phyloP scores from a whole-genome alignment of 1,140 invertebrate genomes.

The Philopotamus ludificatus region DNA sequence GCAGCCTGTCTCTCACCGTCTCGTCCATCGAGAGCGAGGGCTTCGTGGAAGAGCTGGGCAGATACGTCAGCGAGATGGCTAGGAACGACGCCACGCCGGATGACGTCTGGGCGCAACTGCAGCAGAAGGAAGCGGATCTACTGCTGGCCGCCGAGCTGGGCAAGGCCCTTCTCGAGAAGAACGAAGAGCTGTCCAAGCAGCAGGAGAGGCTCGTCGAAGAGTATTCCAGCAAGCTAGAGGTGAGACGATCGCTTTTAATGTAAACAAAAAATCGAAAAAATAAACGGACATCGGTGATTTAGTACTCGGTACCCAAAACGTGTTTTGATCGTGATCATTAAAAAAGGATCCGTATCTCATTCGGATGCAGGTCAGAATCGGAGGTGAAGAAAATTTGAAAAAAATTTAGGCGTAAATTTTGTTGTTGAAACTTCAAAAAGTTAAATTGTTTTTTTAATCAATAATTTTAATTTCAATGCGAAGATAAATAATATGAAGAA shows the following conservation, averaged over 20 bases:
- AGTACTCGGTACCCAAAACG: too few relatives aligned
- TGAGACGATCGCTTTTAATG: slow-evolving; percentile 55
- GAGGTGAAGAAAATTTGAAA: too few relatives aligned
- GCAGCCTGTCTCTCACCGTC: slow-evolving; percentile 18
- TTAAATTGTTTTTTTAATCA: too few relatives aligned
- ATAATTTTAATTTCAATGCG: too few relatives aligned
- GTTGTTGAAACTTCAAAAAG: too few relatives aligned
- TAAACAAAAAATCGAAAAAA: too few relatives aligned
- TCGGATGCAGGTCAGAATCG: too few relatives aligned
- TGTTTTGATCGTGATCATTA: too few relatives aligned
- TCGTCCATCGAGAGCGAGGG: slow-evolving; percentile 51
- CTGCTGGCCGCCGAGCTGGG: slow-evolving; percentile 91
- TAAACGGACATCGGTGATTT: too few relatives aligned
- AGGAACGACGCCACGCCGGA: slow-evolving; percentile 56
- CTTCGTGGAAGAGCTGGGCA: slow-evolving; percentile 58
- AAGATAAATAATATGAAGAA: too few relatives aligned
- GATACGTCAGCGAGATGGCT: slow-evolving; percentile 61
- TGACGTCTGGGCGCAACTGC: slow-evolving; percentile 80
- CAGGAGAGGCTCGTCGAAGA: slow-evolving; percentile 85
- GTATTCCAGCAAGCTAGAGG: slow-evolving; percentile 90
- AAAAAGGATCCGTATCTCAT: too few relatives aligned
- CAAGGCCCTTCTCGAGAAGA: slow-evolving; percentile 91
- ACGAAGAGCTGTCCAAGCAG: slow-evolving; percentile 85
- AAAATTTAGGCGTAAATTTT: too few relatives aligned
- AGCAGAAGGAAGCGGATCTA: slow-evolving; percentile 90